These are phyloP conservation scores for Sebastes schlegelii DNA, from an alignment of 2,113 vertebrate species.

Conservation along the genomic window DNA sequence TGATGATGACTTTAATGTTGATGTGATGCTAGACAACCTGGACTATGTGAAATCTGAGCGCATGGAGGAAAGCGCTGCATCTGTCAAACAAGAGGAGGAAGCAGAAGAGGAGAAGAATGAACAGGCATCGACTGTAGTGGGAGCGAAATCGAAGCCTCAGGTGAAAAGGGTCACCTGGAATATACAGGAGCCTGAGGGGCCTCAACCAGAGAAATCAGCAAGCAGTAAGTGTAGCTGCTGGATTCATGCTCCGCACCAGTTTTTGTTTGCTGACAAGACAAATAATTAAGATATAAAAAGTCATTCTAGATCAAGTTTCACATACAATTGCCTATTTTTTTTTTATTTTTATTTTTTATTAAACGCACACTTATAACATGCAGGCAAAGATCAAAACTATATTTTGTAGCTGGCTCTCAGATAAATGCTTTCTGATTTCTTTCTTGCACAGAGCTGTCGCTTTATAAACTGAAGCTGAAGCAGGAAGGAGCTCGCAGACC, in stretches of 20 bases:
- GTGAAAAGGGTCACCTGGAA: slow-evolving; percentile 99
- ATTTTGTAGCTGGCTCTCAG: not conserved
- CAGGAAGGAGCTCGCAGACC: slow-evolving; percentile 88
- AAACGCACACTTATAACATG: not conserved
- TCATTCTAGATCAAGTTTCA: not conserved
- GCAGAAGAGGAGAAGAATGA: slow-evolving; percentile 45
- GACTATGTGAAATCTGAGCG: slow-evolving; percentile 74
- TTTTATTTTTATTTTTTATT: not conserved
- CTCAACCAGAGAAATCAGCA: slow-evolving; percentile 78
- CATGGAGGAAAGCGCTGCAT: not conserved
- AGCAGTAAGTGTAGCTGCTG: slow-evolving; percentile 83
- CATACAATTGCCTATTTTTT: not conserved
- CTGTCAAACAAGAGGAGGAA: slow-evolving; percentile 50
- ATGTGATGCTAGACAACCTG: slow-evolving; percentile 80
- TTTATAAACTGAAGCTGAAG: slow-evolving; percentile 87
- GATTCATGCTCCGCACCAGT: not conserved
- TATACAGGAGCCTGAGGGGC: slow-evolving; percentile 87
- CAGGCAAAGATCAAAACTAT: not conserved
- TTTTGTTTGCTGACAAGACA: not conserved
- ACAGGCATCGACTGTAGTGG: slow-evolving; percentile 41
- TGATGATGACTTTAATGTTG: slow-evolving; percentile 80
- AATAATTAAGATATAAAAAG: not conserved
- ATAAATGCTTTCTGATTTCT: not conserved
- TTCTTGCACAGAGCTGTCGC: slow-evolving; percentile 81
- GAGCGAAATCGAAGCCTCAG: slow-evolving; percentile 84